These are phyloP conservation scores for Nysson spinosus DNA, from an alignment of 2,888 invertebrate species.

Conservation along the genomic window DNA sequence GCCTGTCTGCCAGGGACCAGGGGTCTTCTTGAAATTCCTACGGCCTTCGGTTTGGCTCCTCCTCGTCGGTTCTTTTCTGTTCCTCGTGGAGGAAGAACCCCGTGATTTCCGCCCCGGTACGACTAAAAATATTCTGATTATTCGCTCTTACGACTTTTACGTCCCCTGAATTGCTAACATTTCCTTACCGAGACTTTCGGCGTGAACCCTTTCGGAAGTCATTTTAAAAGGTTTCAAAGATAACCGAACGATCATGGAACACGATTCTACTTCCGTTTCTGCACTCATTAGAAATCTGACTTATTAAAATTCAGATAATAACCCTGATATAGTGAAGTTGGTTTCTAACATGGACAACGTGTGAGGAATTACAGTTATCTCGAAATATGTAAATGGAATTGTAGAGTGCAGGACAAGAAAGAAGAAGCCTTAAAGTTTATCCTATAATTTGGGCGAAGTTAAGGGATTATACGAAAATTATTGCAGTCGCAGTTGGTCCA, in stretches of 20 bases:
- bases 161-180: too few species aligned
- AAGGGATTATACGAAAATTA: constrained; percentile 6
- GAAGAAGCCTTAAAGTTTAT: not conserved
- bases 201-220: too few species aligned
- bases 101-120: constrained; percentile 6
- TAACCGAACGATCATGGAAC: too few species aligned
- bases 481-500: constrained; percentile 16
- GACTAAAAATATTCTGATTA: constrained; percentile 7
- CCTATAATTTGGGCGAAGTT: not conserved
- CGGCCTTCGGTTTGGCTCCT: constrained; percentile 21
- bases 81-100: not conserved
- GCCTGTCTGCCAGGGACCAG: constrained; percentile 43
- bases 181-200: too few species aligned
- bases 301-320: too few species aligned
- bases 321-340: too few species aligned
- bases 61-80: constrained; percentile 13
- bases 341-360: too few species aligned
- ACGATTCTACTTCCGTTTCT: too few species aligned
- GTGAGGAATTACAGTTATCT: too few species aligned
- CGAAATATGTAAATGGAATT: not conserved
- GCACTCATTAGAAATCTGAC: too few species aligned
- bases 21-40: constrained; percentile 56
- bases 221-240: too few species aligned
- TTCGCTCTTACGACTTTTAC: not conserved
- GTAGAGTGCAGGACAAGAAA: not conserved